Conservation (phyloP, 2,113 vertebrate genomes). For the Trichomycterus rosablanca region DNA sequence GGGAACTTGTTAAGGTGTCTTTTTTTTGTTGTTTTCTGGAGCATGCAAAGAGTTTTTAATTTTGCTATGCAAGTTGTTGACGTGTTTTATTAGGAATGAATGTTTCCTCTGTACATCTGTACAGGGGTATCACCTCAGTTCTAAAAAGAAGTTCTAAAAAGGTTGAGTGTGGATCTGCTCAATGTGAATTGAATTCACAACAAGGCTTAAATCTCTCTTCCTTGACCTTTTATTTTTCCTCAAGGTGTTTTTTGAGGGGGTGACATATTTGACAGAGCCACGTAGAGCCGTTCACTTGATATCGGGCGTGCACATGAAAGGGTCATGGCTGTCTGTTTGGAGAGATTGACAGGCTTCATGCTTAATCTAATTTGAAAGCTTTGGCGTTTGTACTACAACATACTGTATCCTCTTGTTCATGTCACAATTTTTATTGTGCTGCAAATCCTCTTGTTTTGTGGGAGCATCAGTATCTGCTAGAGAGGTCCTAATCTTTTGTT, state of each 20-base stretch:
- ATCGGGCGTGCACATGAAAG: background rate
- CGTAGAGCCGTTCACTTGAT: too few species aligned
- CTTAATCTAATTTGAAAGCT: conserved; percentile 8
- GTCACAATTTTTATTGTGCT: too few species aligned
- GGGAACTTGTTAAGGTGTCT: background rate
- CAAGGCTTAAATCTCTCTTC: conserved; percentile 2
- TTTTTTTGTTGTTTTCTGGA: background rate
- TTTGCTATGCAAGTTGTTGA: background rate
- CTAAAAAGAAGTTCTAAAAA: too few species aligned
- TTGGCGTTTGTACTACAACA: too few species aligned
- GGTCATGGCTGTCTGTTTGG: conserved; percentile 18
- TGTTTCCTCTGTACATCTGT: background rate
- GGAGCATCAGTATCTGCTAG: too few species aligned
- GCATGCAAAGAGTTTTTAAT: background rate
- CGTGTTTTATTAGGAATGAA: background rate
- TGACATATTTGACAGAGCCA: background rate
- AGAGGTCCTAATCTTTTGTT: too few species aligned
- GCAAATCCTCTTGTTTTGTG: too few species aligned
- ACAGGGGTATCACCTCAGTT: too few species aligned
- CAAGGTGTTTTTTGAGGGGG: background rate
- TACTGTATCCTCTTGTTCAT: too few species aligned
- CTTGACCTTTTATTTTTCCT: conserved; percentile 8
- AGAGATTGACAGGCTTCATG: conserved; percentile 10
- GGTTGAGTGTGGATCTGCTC: conserved; percentile 2
- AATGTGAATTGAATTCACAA: conserved; percentile 7